A percentile compares a stretch with the other conserved stretches of the same genome.
phyloP scores from a whole-genome alignment of 2,888 invertebrate species.

The Orchesellides sinensis region DNA sequence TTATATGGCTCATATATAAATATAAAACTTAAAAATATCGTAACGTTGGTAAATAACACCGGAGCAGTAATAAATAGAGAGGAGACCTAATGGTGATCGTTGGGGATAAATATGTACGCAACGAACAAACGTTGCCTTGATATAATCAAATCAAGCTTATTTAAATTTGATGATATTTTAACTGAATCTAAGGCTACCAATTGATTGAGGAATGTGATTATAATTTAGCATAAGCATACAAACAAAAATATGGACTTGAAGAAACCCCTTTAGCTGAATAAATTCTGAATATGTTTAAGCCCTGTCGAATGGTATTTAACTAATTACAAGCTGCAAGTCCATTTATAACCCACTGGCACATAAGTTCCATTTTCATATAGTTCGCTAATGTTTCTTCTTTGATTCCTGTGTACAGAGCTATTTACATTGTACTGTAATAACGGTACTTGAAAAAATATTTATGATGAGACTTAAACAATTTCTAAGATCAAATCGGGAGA shows the following conservation, averaged over 20 bases:
- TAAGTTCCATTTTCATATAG: no score
- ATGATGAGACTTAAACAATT: not conserved
- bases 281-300: not conserved
- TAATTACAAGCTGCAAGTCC: no score
- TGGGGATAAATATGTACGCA: not conserved
- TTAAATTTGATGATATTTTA: not conserved
- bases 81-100: not conserved
- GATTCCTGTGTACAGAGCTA: not conserved
- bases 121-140: not conserved
- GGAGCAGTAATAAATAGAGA: no score
- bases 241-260: not conserved
- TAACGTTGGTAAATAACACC: no score
- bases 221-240: not conserved
- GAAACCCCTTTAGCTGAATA: not conserved
- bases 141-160: not conserved
- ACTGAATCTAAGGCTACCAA: slow-evolving; percentile 1
- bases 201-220: slow-evolving; percentile 5
- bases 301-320: no score
- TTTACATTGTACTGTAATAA: not conserved
- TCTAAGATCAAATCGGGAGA: not conserved
- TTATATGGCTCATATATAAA: no score
- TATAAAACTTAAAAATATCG: no score
- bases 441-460: not conserved
- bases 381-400: not conserved
- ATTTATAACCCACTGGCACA: no score